These are phyloP conservation scores for Scomber scombrus DNA, from an alignment of 2,113 vertebrate species.

Conservation along the genomic window DNA sequence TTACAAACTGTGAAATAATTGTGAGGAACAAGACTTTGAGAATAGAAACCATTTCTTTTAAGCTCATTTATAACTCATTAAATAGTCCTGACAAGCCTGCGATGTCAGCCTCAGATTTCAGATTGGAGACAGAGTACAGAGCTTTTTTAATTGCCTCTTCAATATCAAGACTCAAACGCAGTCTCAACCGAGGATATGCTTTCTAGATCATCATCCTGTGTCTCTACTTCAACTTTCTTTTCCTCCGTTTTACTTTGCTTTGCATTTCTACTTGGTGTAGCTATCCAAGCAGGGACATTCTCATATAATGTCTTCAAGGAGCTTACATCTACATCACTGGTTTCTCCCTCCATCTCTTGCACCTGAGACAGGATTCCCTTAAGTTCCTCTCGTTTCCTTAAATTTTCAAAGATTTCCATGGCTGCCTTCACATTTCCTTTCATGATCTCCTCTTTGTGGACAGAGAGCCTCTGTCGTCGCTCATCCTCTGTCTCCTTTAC, in stretches of 20 bases:
- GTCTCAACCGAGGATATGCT: conserved; percentile 88
- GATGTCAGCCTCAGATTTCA: conserved; percentile 93
- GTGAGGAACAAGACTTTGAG: neutral
- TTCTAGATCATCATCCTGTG: conserved; percentile 82
- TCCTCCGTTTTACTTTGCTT: conserved; percentile 57
- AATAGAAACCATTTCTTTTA: conserved; percentile 12
- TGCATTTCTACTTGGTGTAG: conserved; percentile 56
- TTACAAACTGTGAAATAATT: neutral
- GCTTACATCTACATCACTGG: conserved; percentile 80
- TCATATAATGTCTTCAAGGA: conserved; percentile 88
- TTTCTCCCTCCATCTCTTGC: conserved; percentile 90
- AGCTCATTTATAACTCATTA: conserved; percentile 86
- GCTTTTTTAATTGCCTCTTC: conserved; percentile 95
- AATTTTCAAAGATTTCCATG: conserved; percentile 90
- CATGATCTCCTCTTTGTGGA: conserved; percentile 94
- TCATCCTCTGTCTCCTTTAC: conserved; percentile 89
- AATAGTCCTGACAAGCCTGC: conserved; percentile 90
- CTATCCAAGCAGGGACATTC: conserved; percentile 87
- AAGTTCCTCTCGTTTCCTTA: conserved; percentile 91
- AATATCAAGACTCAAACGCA: conserved; percentile 90
- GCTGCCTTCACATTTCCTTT: conserved; percentile 88
- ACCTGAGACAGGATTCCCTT: conserved; percentile 90
- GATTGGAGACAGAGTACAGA: conserved; percentile 92
- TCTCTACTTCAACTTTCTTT: conserved; percentile 74
- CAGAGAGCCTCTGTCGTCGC: conserved; percentile 89